A percentile compares a stretch with the other conserved stretches of the same genome.
These are phyloP conservation scores for Siniperca knerii DNA, from an alignment of 2,113 vertebrate genomes.

Conservation along the genomic window DNA sequence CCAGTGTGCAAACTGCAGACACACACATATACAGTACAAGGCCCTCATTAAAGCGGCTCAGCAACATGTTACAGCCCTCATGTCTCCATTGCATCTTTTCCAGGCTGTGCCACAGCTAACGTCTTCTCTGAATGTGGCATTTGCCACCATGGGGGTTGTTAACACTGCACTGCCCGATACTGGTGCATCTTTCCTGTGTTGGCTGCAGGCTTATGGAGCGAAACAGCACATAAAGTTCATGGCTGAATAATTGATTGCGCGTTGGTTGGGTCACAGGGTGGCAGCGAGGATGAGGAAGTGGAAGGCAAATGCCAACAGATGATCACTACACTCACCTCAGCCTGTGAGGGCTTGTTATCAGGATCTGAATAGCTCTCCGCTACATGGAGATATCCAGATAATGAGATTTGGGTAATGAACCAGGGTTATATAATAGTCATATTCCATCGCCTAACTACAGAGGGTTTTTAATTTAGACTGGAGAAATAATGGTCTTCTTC, in stretches of 20 bases:
- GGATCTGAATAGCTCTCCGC: conserved; percentile 54
- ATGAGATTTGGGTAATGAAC: conserved; percentile 76
- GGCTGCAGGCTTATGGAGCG: conserved; percentile 53
- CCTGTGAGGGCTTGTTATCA: conserved; percentile 74
- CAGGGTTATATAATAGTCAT: conserved; percentile 65
- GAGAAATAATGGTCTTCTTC: conserved; percentile 60
- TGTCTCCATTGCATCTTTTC: conserved; percentile 35
- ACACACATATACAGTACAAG: conserved; percentile 38
- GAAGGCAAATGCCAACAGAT: conserved; percentile 74
- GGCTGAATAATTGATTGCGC: conserved; percentile 83
- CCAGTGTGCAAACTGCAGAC: conserved; percentile 42
- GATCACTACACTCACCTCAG: conserved; percentile 63
- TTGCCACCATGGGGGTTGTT: conserved; percentile 53
- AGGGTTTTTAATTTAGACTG: conserved; percentile 70
- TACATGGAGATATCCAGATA: conserved; percentile 61
- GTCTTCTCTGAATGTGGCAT: conserved; percentile 37
- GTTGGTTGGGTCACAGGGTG: conserved; percentile 70
- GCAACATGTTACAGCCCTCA: conserved; percentile 47
- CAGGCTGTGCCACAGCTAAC: conserved; percentile 50
- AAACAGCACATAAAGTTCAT: conserved; percentile 81
- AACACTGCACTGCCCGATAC: conserved; percentile 16
- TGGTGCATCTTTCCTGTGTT: conserved; percentile 24
- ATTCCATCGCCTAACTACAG: conserved; percentile 60
- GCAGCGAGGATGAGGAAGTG: conserved; percentile 58
- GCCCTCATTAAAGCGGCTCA: conserved; percentile 61